Percentiles rank a stretch among this genome's conserved stretches.
Conservation (phyloP, 2,888 invertebrate species). For the Tigriopus californicus region DNA sequence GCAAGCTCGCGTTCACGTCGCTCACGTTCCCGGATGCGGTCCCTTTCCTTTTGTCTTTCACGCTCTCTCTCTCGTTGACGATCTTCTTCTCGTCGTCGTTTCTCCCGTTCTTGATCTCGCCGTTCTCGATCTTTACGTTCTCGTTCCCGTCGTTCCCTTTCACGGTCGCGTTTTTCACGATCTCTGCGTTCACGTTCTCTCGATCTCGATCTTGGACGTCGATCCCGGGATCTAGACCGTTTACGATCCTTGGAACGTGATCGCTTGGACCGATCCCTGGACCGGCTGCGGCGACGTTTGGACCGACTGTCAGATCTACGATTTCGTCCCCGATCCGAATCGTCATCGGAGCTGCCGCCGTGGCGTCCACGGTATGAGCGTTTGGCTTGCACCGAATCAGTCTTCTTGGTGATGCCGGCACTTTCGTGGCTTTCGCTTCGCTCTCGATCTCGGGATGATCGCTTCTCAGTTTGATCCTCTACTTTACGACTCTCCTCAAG, state of each 20-base stretch:
- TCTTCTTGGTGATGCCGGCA: no score
- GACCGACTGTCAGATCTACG: slow-evolving; percentile 16
- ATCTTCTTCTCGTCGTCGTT: neutral
- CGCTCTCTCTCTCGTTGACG: neutral
- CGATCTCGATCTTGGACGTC: slow-evolving; percentile 17
- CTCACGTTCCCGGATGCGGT: neutral
- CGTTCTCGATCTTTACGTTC: slow-evolving; percentile 18
- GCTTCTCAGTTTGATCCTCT: neutral
- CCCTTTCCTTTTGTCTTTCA: slow-evolving; percentile 23
- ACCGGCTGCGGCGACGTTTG: slow-evolving; percentile 17
- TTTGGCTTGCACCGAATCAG: slow-evolving; percentile 60
- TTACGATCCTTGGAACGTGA: slow-evolving; percentile 16
- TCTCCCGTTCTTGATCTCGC: slow-evolving; percentile 12
- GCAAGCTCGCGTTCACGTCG: no score
- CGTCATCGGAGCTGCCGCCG: no score
- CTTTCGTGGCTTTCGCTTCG: neutral
- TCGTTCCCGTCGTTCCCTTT: slow-evolving; percentile 15
- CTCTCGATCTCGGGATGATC: neutral
- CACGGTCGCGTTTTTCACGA: slow-evolving; percentile 20
- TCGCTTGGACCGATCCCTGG: slow-evolving; percentile 19
- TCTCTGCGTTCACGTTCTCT: slow-evolving; percentile 21
- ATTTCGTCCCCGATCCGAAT: no score
- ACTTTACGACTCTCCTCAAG: no score
- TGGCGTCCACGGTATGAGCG: slow-evolving; percentile 56
- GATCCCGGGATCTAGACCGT: slow-evolving; percentile 1